Percentiles rank a stretch among this genome's conserved stretches.
phyloP scores from a whole-genome alignment of 2,888 invertebrate genomes.

The Scotopteryx bipunctaria region DNA sequence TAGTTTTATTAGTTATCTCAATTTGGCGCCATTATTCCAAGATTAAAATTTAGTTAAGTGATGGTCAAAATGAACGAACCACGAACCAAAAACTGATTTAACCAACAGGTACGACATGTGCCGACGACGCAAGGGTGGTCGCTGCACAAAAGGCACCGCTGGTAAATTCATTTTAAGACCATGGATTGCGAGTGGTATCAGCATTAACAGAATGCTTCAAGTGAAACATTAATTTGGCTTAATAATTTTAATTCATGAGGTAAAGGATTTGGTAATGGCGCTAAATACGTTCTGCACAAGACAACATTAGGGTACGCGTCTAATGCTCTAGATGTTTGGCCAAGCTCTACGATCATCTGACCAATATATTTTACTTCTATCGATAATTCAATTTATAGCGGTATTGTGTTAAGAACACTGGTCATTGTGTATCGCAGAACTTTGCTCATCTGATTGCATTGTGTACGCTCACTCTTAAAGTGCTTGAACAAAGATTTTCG shows the following conservation, averaged over 20 bases:
- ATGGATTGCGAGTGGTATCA: slow-evolving; percentile 68
- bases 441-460: slow-evolving; percentile 1
- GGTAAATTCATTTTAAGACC: slow-evolving; percentile 87
- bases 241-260: slow-evolving; percentile 74
- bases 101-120: slow-evolving; percentile 98
- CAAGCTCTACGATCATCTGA: background rate
- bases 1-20: slow-evolving; percentile 23
- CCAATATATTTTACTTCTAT: no score
- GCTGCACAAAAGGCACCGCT: slow-evolving; percentile 99
- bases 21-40: slow-evolving; percentile 76
- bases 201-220: slow-evolving; percentile 79
- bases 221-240: slow-evolving; percentile 74
- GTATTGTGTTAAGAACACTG: no score
- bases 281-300: slow-evolving; percentile 63
- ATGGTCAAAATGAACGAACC: slow-evolving; percentile 55
- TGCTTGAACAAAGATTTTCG: slow-evolving; percentile 45
- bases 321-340: slow-evolving; percentile 21
- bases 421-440: slow-evolving; percentile 7
- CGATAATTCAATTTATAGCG: background rate
- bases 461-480: slow-evolving; percentile 9
- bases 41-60: slow-evolving; percentile 28
- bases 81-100: slow-evolving; percentile 64
- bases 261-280: slow-evolving; percentile 83
- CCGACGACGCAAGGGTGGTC: slow-evolving; percentile 97
- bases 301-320: slow-evolving; percentile 26